phyloP scores from a whole-genome alignment of 64 coral and sea anemone genomes.

The Orbicella faveolata region DNA sequence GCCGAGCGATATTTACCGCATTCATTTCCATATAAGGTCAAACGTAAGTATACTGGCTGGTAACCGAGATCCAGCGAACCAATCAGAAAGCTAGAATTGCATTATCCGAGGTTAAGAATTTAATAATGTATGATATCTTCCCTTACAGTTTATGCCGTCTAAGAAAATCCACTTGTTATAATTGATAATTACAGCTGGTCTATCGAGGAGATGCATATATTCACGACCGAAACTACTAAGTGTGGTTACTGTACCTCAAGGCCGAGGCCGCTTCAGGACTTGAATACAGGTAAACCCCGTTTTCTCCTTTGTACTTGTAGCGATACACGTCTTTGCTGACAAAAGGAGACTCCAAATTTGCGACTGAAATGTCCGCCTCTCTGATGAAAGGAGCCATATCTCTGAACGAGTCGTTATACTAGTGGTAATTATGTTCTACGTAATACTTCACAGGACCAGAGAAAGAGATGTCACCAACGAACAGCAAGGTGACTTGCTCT shows the following conservation, averaged over 20 bases:
- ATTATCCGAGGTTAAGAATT: too few relatives aligned
- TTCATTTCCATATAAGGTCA: too few relatives aligned
- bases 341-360: constrained; percentile 78
- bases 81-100: too few relatives aligned
- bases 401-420: constrained; percentile 73
- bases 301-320: neutral
- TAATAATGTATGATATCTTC: too few relatives aligned
- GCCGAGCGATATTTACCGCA: too few relatives aligned
- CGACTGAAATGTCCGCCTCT: constrained; percentile 73
- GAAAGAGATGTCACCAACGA: constrained; percentile 83
- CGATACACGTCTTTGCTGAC: constrained; percentile 39
- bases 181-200: too few relatives aligned
- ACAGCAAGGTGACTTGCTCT: constrained; percentile 52
- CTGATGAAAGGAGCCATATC: constrained; percentile 39
- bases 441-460: constrained; percentile 52
- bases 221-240: too few relatives aligned
- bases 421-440: constrained; percentile 3
- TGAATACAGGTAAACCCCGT: neutral
- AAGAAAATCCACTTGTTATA: too few relatives aligned
- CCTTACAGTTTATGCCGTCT: too few relatives aligned
- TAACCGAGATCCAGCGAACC: too few relatives aligned
- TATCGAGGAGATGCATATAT: too few relatives aligned
- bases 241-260: neutral
- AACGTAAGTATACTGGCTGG: too few relatives aligned
- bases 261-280: constrained; percentile 5